Base-by-base conservation (phyloP, 1,140 invertebrate genomes). In the Atta cephalotes region DNA sequence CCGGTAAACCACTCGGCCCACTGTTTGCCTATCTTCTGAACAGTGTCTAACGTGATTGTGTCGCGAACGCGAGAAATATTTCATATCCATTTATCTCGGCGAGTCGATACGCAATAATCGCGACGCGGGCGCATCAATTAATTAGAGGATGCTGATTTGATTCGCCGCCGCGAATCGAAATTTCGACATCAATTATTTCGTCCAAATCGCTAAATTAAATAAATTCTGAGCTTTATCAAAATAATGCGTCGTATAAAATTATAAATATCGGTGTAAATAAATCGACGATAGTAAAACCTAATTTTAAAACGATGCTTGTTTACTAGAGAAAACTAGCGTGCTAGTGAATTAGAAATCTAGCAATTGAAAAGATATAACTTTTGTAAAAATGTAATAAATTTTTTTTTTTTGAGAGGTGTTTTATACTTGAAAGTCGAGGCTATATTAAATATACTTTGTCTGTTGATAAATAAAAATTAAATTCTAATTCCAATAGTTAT, bases 31-130 rank as follows among this genome's bases (percentile, higher is more conserved):
- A 14, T 45, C 53, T 70, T 81, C 74, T 16, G 21, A 78, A 51
- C 56, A 51, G 65, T 86, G 66, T 68, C 51, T 79, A 25, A 58
- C 53, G 62, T 79, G 70, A 84, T 76, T 53, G 85, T 84, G 79
- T 84, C 65, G 51, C 65, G 63, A 14, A 89, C 68, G 31, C 49
- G 71, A 72, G 53, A 87, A 87, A 90, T 79, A 58, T 87, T 84
- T 87, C 78, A 71, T 80, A 56, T 45, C 82, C 71, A 85, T 76
- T 89, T 87, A 79, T 31, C 39, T 5, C 28, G 62, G 12, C 49
- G 68, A 76, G 89, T 87, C 85, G 80, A 78, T 82, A 70, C 49
- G 28, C 76, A 71, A 87, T 85, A 79, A 77, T 85, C 25, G 74
- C 76, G 14, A 62, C 80, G 14, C 49, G 31, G 39, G 18, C 65